Evolutionary conservation across 1,140 invertebrate genomes (phyloP).

Genomic region (Heliconius hewitsoni): DNA sequence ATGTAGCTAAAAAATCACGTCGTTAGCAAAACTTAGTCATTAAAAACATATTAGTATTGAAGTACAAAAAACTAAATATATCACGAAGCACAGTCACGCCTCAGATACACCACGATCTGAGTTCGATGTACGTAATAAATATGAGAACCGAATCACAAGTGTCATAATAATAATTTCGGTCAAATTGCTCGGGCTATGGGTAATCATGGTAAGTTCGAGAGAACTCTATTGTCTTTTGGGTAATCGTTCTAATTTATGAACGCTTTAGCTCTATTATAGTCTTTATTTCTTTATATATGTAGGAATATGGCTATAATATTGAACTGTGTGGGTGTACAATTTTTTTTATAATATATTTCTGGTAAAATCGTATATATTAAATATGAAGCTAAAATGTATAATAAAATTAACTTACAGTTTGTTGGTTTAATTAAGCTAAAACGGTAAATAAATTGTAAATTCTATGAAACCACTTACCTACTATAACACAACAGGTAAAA

Average conservation of each 20-base stretch:
- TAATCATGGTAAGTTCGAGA: conserved; percentile 20
- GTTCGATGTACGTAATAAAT: conserved; percentile 48
- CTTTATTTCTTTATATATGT: background rate
- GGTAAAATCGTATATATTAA: too few species aligned
- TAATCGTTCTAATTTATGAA: background rate
- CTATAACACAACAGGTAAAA: background rate
- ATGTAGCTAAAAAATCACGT: background rate
- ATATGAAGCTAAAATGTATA: too few species aligned
- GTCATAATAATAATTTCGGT: conserved; percentile 32
- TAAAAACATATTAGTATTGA: background rate
- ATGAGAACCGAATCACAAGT: conserved; percentile 37
- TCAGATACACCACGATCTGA: conserved; percentile 39
- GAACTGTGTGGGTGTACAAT: too few species aligned
- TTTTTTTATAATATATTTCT: too few species aligned
- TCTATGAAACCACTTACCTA: background rate
- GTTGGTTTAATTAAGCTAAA: too few species aligned
- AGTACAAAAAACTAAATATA: conserved; percentile 3
- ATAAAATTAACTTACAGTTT: too few species aligned
- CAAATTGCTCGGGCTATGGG: conserved; percentile 22
- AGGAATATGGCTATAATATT: too few species aligned
- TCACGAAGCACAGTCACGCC: conserved; percentile 37
- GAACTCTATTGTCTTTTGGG: conserved; percentile 5
- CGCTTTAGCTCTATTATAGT: background rate
- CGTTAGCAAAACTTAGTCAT: background rate
- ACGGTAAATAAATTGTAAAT: background rate